Percentiles rank a stretch among this genome's conserved stretches.
Evolutionary conservation across 2,888 invertebrate species (phyloP).

Genomic region (Syrphus vitripennis): DNA sequence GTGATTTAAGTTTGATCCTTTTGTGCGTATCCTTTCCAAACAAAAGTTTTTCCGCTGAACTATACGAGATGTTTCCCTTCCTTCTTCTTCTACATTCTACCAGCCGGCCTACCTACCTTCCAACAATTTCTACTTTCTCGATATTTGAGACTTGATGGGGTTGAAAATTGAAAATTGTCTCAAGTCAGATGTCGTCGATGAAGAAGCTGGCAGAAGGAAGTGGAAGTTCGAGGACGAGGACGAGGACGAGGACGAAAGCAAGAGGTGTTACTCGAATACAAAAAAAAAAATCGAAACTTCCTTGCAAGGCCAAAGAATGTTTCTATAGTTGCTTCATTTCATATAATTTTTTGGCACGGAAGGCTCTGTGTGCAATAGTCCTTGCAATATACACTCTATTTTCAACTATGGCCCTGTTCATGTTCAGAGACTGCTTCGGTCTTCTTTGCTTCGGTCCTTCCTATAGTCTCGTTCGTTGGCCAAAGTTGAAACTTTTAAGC

Average conservation of each 20-base stretch:
- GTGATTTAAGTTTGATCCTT: constrained; percentile 5
- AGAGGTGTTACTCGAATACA: constrained; percentile 18
- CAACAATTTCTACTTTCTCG: not conserved
- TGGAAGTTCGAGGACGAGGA: not conserved
- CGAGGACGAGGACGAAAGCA: not conserved
- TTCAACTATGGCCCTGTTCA: not conserved
- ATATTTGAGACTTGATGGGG: constrained; percentile 24
- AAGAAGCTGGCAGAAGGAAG: not conserved
- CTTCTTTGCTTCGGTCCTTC: too few species aligned
- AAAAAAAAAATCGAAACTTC: constrained; percentile 3
- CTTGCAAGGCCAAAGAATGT: not conserved
- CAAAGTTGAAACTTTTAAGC: constrained; percentile 46
- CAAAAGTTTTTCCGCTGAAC: constrained; percentile 20
- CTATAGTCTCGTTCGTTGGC: not conserved
- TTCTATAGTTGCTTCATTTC: not conserved
- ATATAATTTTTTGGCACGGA: constrained; percentile 9
- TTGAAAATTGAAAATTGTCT: constrained; percentile 31
- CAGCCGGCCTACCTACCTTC: too few species aligned
- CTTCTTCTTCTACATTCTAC: not conserved
- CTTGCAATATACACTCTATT: not conserved
- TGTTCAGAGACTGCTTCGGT: not conserved
- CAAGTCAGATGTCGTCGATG: constrained; percentile 16
- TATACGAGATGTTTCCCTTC: not conserved
- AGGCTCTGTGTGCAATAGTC: constrained; percentile 13
- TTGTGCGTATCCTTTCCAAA: constrained; percentile 26